These are phyloP conservation scores for Sturnus vulgaris DNA, from an alignment of 2,113 vertebrate species.

Conservation along the genomic window DNA sequence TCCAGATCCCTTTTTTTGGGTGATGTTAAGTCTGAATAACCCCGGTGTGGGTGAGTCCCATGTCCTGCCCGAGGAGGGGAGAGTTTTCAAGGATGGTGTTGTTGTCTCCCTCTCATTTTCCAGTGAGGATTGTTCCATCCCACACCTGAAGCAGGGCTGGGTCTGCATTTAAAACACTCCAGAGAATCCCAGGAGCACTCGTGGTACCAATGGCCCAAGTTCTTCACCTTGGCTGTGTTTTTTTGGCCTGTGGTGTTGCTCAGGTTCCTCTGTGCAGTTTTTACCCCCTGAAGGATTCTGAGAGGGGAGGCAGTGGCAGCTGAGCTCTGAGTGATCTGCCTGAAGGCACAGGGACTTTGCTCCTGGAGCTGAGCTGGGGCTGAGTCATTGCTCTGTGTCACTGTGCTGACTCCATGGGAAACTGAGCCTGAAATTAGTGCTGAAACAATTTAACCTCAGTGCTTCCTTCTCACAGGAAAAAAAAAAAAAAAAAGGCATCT, in stretches of 20 bases:
- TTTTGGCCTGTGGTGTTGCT: background rate
- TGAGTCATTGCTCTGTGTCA: background rate
- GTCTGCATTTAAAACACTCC: background rate
- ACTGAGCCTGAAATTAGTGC: background rate
- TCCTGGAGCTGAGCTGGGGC: background rate
- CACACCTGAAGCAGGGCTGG: background rate
- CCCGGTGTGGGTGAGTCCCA: background rate
- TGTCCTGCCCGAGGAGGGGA: fast-evolving
- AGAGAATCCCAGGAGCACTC: background rate
- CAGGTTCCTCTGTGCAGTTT: background rate
- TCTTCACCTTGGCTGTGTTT: background rate
- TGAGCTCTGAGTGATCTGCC: background rate
- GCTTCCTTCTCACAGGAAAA: background rate
- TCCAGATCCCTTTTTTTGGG: background rate
- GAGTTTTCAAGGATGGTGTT: fast-evolving
- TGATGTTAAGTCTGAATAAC: background rate
- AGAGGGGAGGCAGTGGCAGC: background rate
- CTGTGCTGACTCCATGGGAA: background rate
- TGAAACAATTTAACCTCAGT: background rate
- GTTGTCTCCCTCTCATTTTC: fast-evolving
- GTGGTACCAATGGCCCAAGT: background rate
- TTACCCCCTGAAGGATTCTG: background rate
- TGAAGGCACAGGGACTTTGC: background rate
- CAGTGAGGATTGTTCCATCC: background rate
- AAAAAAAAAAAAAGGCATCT: fast-evolving